phyloP scores from a whole-genome alignment of 2,797 vertebrate genomes.

The Pseudochirops cupreus region DNA sequence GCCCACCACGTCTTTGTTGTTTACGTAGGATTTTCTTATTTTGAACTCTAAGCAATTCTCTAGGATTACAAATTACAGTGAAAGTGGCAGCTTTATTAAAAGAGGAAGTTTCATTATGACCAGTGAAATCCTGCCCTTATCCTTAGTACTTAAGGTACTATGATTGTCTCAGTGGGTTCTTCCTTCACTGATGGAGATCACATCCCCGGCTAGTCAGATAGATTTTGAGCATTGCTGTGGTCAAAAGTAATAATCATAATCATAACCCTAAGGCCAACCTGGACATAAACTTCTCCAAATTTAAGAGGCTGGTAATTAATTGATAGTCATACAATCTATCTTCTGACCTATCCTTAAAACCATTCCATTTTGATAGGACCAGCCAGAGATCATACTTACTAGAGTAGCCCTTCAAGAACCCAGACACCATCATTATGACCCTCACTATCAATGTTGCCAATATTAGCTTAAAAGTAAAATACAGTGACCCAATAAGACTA shows the following conservation, averaged over 20 bases:
- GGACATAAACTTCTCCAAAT: neutral
- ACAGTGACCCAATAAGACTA: neutral
- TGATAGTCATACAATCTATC: neutral
- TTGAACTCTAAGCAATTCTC: neutral
- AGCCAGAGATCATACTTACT: neutral
- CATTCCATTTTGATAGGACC: neutral
- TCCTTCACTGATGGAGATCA: neutral
- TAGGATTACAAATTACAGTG: neutral
- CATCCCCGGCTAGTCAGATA: neutral
- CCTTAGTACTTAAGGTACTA: neutral
- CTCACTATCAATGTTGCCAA: neutral
- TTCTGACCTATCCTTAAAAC: neutral
- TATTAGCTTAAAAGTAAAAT: neutral
- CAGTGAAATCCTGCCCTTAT: neutral
- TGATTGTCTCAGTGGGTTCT: neutral
- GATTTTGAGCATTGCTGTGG: neutral
- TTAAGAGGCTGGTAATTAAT: neutral
- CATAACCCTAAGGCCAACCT: neutral
- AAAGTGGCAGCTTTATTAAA: neutral
- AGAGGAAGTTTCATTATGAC: neutral
- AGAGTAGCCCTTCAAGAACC: neutral
- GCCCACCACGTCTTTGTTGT: neutral
- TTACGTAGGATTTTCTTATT: conserved; percentile 7
- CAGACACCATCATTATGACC: neutral
- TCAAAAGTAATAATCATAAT: neutral